These are phyloP conservation scores for Camelus bactrianus DNA, from an alignment of 2,113 vertebrate species.

Conservation along the genomic window DNA sequence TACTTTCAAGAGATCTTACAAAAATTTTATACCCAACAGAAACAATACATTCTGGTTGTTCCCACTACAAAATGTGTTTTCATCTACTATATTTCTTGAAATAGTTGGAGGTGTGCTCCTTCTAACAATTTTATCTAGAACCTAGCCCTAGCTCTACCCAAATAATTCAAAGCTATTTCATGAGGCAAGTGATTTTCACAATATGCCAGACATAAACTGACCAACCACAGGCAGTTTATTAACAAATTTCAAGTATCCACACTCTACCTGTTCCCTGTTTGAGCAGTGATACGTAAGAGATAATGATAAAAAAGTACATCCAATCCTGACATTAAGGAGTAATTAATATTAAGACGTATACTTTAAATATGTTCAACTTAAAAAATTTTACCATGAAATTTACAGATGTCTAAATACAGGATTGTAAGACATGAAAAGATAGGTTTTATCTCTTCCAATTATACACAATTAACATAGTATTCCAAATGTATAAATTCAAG, in stretches of 20 bases:
- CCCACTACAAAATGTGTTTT: neutral
- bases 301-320: neutral
- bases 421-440: neutral
- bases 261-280: neutral
- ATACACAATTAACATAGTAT: neutral
- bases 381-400: neutral
- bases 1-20: neutral
- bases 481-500: slow-evolving; percentile 1
- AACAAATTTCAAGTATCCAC: neutral
- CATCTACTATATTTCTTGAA: neutral
- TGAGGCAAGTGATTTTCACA: neutral
- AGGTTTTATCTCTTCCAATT: neutral
- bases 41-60: neutral
- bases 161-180: neutral
- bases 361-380: neutral
- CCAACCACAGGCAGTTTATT: neutral
- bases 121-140: neutral
- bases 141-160: neutral
- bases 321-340: neutral
- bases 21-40: neutral
- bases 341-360: neutral
- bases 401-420: neutral
- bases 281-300: neutral
- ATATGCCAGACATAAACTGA: neutral
- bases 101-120: neutral